These are phyloP conservation scores for Palythoa grandiflora DNA, from an alignment of 92 coral and sea anemone genomes.

Conservation along the genomic window DNA sequence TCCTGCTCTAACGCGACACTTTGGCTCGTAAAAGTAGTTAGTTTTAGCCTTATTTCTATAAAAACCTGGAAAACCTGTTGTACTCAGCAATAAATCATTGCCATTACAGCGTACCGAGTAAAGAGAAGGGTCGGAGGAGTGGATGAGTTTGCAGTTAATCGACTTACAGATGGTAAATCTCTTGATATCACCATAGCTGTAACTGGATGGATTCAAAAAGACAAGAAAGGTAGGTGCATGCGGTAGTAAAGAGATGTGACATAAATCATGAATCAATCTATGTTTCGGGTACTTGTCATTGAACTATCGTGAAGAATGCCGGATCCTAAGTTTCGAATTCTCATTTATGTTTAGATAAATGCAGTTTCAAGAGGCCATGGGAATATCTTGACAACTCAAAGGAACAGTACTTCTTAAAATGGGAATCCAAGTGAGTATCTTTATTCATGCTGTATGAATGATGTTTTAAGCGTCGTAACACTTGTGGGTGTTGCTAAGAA, in stretches of 20 bases:
- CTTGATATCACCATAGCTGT: conserved; percentile 78
- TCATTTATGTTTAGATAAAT: neutral
- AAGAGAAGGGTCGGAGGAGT: conserved; percentile 81
- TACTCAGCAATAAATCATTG: too few species aligned
- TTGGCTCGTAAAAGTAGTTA: too few species aligned
- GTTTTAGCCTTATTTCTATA: too few species aligned
- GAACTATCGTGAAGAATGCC: too few species aligned
- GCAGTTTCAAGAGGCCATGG: conserved; percentile 86
- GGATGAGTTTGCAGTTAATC: conserved; percentile 77
- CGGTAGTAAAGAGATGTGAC: neutral
- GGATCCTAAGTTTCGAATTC: neutral
- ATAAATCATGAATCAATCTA: too few species aligned
- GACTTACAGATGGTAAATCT: conserved; percentile 64
- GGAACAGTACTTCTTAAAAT: conserved; percentile 81
- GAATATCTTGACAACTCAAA: conserved; percentile 63
- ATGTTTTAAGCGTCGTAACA: neutral
- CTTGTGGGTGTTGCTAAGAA: neutral
- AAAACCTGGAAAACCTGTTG: too few species aligned
- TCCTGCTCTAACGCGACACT: too few species aligned
- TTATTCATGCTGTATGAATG: neutral
- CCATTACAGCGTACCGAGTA: conserved; percentile 65
- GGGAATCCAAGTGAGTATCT: conserved; percentile 82
- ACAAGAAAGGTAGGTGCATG: conserved; percentile 39
- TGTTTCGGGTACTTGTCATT: too few species aligned
- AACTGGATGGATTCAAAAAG: conserved; percentile 83